Conservation (phyloP, 53 echinoderm and acorn worm species). For the Stichopus horrens region DNA sequence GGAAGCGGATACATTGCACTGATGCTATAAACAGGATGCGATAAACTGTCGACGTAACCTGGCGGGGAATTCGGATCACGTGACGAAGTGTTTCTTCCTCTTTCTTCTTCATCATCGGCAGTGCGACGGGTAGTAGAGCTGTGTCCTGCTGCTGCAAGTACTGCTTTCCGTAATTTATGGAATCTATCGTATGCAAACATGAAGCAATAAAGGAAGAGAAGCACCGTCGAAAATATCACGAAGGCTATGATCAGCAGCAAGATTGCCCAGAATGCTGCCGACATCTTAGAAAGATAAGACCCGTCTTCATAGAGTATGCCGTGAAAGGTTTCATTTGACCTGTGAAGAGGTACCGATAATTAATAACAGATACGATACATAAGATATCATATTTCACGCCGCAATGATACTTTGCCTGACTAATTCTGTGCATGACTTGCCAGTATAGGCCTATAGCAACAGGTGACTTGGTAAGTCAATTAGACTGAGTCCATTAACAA, state of each 20-base stretch:
- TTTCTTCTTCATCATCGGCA: neutral
- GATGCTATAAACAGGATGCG: constrained; percentile 8
- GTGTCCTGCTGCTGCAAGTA: neutral
- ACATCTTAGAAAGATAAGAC: no score
- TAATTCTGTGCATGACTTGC: no score
- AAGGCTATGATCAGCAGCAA: neutral
- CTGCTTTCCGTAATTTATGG: neutral
- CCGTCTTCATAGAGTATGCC: no score
- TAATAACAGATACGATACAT: no score
- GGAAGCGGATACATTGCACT: constrained; percentile 10
- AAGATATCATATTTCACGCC: no score
- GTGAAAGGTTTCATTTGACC: no score
- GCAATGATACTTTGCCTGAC: no score
- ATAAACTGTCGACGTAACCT: constrained; percentile 13
- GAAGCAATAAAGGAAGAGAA: neutral
- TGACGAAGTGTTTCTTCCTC: neutral
- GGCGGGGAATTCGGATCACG: constrained; percentile 25
- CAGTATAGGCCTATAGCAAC: no score
- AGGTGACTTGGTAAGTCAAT: no score
- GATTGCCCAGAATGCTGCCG: neutral
- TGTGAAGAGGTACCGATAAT: no score
- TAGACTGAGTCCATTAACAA: no score
- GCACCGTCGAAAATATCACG: neutral
- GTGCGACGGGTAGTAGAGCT: neutral
- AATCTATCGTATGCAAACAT: neutral